Evolutionary conservation across 2,797 vertebrate species (phyloP).

Genomic region (Mallotus villosus): DNA sequence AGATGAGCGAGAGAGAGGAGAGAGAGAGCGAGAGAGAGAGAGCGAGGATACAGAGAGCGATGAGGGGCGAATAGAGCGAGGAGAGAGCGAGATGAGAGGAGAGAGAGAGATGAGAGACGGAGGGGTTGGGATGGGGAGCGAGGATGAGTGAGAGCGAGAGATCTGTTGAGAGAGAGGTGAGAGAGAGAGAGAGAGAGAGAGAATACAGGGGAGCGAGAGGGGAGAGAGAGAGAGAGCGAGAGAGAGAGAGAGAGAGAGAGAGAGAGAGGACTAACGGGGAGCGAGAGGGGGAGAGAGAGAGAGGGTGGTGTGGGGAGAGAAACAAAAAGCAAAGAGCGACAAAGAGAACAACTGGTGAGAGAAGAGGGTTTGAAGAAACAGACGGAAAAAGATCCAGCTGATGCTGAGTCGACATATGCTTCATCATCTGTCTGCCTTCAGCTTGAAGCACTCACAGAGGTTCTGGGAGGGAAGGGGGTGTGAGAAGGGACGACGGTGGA

Average conservation of each 20-base stretch:
- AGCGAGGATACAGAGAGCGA: no score
- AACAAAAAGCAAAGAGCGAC: conserved; percentile 19
- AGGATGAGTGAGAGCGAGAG: no score
- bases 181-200: conserved; percentile 24
- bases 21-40: no score
- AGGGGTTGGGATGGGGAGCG: no score
- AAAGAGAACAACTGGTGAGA: neutral
- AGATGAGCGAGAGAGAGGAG: no score
- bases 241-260: conserved; percentile 32
- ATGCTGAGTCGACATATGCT: neutral
- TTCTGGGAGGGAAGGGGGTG: neutral
- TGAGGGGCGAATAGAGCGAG: no score
- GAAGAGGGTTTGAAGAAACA: neutral
- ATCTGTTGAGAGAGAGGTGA: no score
- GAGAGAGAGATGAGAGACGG: no score
- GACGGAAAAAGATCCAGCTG: neutral
- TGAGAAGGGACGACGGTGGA: neutral
- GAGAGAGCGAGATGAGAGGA: no score
- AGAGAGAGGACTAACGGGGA: neutral
- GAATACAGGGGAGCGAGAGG: conserved; percentile 41
- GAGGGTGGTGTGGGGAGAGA: conserved; percentile 25
- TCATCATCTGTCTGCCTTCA: no score
- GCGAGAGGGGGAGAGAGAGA: conserved; percentile 32
- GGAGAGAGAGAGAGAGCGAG: conserved; percentile 31
- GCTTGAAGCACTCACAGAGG: no score